Evolutionary conservation across 2,888 invertebrate genomes (phyloP).

Genomic region (Harpalus rubripes): DNA sequence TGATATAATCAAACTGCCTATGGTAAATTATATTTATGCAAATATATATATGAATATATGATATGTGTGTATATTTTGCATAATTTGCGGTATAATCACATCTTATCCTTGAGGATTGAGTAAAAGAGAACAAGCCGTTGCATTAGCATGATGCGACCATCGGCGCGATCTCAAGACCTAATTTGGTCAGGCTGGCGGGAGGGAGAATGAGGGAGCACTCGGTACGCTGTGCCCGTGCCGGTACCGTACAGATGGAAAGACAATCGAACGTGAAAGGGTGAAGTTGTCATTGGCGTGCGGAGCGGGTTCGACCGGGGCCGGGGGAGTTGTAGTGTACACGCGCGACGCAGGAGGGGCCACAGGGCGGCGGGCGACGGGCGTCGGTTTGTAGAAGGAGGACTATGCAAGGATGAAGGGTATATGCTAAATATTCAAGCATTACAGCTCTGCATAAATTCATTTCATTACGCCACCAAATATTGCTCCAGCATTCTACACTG

Average conservation of each 20-base stretch:
- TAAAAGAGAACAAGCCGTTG: conserved; percentile 29
- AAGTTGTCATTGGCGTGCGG: conserved; percentile 66
- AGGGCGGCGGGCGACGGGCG: conserved; percentile 76
- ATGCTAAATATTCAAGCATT: conserved; percentile 81
- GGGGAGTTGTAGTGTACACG: conserved; percentile 71
- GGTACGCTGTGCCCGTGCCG: neutral
- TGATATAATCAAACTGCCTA: conserved; percentile 40
- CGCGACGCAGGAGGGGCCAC: conserved; percentile 73
- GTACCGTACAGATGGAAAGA: conserved; percentile 67
- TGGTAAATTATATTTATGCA: conserved; percentile 48
- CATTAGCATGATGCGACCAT: conserved; percentile 27
- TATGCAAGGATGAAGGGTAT: conserved; percentile 78
- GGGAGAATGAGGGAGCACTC: neutral
- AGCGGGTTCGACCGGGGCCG: conserved; percentile 60
- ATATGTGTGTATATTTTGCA: conserved; percentile 30
- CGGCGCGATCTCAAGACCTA: conserved; percentile 34
- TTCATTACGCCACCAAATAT: conserved; percentile 83
- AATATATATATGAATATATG: conserved; percentile 13
- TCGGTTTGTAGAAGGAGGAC: conserved; percentile 75
- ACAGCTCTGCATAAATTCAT: conserved; percentile 84
- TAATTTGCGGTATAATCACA: conserved; percentile 30
- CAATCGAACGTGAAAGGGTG: conserved; percentile 68
- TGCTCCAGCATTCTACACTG: conserved; percentile 79
- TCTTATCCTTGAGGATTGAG: conserved; percentile 27
- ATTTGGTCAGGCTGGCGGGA: conserved; percentile 24